A percentile compares a stretch with the other conserved stretches of the same genome.
Evolutionary conservation across 2,797 vertebrate genomes (phyloP).

Genomic region (Botia almorhae): DNA sequence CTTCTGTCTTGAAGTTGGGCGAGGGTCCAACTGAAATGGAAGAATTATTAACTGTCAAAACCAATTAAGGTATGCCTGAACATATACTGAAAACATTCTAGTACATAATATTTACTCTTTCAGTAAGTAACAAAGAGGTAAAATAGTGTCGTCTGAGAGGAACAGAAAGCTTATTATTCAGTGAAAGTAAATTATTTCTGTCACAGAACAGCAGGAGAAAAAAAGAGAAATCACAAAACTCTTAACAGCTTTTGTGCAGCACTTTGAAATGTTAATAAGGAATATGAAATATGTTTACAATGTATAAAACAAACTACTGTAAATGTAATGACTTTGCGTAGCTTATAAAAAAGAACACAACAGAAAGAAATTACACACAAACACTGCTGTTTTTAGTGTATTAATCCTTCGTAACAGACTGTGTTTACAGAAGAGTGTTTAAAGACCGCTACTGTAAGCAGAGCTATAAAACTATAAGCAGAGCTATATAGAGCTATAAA

Average conservation of each 20-base stretch:
- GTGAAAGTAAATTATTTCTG: conserved; percentile 11
- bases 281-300: conserved; percentile 54
- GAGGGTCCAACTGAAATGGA: conserved; percentile 57
- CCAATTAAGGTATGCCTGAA: background rate
- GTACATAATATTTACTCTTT: background rate
- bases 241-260: conserved; percentile 43
- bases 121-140: background rate
- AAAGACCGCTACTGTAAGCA: background rate
- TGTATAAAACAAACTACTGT: conserved; percentile 51
- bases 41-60: conserved; percentile 15
- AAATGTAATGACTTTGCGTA: conserved; percentile 59
- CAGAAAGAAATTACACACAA: conserved; percentile 18
- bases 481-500: too few relatives aligned
- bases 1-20: conserved; percentile 61
- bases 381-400: conserved; percentile 36
- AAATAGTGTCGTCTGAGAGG: background rate
- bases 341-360: conserved; percentile 38
- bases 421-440: conserved; percentile 4
- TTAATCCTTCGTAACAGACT: conserved; percentile 37
- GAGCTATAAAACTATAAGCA: too few relatives aligned
- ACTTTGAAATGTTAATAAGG: conserved; percentile 62
- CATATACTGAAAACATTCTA: background rate
- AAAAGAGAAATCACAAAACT: conserved; percentile 55
- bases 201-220: conserved; percentile 38
- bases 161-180: conserved; percentile 21